Evolutionary conservation across 2,797 vertebrate genomes (phyloP).

Genomic region (Brachyalestes nurse): DNA sequence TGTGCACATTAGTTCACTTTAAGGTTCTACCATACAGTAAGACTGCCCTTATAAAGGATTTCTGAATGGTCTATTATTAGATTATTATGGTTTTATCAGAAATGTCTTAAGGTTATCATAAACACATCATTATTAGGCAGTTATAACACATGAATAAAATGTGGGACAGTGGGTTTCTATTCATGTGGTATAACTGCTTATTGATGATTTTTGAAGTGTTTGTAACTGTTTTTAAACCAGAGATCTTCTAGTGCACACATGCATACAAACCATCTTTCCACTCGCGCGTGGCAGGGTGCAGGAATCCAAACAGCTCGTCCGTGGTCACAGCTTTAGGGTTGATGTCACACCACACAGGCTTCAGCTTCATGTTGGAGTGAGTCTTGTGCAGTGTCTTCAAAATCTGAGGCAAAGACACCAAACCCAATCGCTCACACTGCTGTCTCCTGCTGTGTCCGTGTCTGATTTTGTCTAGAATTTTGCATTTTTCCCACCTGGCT

Average conservation of each 20-base stretch:
- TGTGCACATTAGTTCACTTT: no score
- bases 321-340: slow-evolving; percentile 84
- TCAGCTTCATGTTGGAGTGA: slow-evolving; percentile 78
- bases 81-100: no score
- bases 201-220: no score
- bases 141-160: background rate
- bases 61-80: no score
- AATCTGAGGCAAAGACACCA: slow-evolving; percentile 64
- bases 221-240: no score
- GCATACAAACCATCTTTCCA: slow-evolving; percentile 81
- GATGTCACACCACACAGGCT: slow-evolving; percentile 76
- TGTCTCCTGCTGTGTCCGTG: background rate
- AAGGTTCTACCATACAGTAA: no score
- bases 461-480: background rate
- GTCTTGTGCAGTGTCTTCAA: slow-evolving; percentile 79
- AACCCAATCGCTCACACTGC: background rate
- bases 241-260: background rate
- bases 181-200: no score
- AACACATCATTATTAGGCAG: no score
- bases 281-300: slow-evolving; percentile 80
- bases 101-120: no score
- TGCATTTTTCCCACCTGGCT: slow-evolving; percentile 72
- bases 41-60: no score
- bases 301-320: slow-evolving; percentile 80
- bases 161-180: no score